Evolutionary conservation across 2,797 vertebrate species (phyloP).

Genomic region (Tamandua tetradactyla): DNA sequence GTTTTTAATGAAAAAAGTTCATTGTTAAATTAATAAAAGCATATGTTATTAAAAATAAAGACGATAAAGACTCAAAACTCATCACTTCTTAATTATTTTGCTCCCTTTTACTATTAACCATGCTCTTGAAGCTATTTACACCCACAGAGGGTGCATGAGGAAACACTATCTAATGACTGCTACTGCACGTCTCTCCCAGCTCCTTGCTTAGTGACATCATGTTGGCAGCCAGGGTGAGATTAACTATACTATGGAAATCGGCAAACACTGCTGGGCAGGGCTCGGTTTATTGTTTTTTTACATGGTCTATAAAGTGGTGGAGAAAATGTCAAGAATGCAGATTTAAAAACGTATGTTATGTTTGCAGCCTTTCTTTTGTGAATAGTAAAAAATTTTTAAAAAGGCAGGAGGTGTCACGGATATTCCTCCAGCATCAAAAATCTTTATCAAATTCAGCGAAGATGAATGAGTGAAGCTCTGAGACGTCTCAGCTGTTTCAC

Average conservation of each 20-base stretch:
- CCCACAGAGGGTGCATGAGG: background rate
- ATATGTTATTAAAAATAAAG: background rate
- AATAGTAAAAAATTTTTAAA: background rate
- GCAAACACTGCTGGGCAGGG: too few relatives aligned
- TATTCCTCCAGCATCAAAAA: background rate
- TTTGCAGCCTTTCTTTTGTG: background rate
- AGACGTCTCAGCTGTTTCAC: background rate
- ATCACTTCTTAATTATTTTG: background rate
- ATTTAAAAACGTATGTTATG: background rate
- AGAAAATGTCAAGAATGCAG: background rate
- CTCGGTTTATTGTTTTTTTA: background rate
- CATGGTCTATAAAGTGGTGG: background rate
- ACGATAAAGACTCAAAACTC: background rate
- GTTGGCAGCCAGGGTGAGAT: background rate
- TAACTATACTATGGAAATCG: background rate
- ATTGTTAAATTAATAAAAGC: too few relatives aligned
- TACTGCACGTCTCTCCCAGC: background rate
- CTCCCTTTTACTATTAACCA: background rate
- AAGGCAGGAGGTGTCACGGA: background rate
- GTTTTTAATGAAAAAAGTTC: too few relatives aligned
- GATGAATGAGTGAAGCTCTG: background rate
- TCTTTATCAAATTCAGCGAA: background rate
- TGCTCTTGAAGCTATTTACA: background rate
- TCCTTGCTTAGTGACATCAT: background rate
- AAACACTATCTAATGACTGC: background rate